These are phyloP conservation scores for Ceuthmochares aereus DNA, from an alignment of 2,113 vertebrate genomes.

Conservation along the genomic window DNA sequence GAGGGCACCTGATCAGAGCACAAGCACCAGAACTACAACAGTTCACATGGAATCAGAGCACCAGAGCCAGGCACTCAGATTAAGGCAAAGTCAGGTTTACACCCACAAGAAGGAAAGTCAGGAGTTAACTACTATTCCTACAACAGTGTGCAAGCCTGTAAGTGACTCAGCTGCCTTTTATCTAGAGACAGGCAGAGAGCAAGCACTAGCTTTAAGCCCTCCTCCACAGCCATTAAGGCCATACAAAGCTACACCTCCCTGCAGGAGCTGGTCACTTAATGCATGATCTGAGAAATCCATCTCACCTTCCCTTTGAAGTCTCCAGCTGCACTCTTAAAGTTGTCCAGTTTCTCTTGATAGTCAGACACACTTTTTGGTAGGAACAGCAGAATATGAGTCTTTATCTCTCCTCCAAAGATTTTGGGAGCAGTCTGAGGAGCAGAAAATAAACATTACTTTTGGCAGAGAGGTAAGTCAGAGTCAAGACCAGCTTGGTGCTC, in stretches of 20 bases:
- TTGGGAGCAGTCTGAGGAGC: conserved; percentile 90
- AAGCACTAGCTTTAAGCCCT: background rate
- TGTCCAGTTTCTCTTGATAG: conserved; percentile 89
- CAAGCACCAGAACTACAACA: background rate
- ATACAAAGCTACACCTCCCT: background rate
- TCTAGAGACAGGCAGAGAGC: background rate
- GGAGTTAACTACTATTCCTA: background rate
- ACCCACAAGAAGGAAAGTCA: background rate
- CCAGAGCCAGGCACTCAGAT: background rate
- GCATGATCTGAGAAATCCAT: background rate
- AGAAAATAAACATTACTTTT: background rate
- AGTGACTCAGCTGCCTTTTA: background rate
- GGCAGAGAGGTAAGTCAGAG: background rate
- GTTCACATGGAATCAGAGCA: background rate
- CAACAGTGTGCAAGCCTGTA: background rate
- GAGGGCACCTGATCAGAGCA: background rate
- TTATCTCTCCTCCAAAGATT: conserved; percentile 99
- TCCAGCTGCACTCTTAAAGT: conserved; percentile 90
- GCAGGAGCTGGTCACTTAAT: background rate
- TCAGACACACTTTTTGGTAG: conserved; percentile 88
- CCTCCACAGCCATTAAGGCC: background rate
- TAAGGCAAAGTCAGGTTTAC: background rate
- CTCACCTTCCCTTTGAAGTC: conserved; percentile 92
- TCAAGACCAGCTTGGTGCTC: background rate
- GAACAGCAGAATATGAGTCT: conserved; percentile 96